Conservation (phyloP, 2,113 vertebrate species). For the Aspidoscelis tigris region DNA sequence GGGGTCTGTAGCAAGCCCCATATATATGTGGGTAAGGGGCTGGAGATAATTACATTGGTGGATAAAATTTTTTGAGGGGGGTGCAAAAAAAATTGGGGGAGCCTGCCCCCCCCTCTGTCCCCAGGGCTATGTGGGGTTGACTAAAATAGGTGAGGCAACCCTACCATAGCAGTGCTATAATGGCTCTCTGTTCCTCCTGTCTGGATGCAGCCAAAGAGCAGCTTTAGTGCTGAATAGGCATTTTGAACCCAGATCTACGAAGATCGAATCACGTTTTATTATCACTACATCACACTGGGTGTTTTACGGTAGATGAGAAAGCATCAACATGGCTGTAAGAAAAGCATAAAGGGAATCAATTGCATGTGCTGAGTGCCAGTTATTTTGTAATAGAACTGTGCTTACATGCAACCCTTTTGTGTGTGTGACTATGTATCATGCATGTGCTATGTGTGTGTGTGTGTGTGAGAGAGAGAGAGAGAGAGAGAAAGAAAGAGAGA, state of each 20-base stretch:
- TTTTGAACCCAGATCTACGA: neutral
- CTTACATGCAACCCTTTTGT: neutral
- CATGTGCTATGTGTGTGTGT: neutral
- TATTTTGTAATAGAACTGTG: neutral
- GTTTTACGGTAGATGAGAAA: neutral
- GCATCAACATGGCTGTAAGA: neutral
- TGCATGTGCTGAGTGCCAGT: neutral
- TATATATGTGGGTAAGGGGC: too few species aligned
- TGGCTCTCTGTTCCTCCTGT: too few species aligned
- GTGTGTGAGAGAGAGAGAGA: too few species aligned
- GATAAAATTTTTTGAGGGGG: too few species aligned
- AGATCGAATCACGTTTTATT: neutral
- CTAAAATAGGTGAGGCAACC: neutral
- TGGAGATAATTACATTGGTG: too few species aligned
- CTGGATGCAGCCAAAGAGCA: neutral
- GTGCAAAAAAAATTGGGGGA: too few species aligned
- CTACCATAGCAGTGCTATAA: neutral
- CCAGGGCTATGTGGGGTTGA: neutral
- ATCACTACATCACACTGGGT: neutral
- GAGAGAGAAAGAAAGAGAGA: too few species aligned
- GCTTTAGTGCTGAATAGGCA: neutral
- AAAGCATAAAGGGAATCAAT: neutral
- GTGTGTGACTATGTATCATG: neutral
- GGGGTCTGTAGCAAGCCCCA: too few species aligned
- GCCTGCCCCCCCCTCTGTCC: too few species aligned